phyloP scores from a whole-genome alignment of 2,888 invertebrate genomes.

The Anoncus sp. region DNA sequence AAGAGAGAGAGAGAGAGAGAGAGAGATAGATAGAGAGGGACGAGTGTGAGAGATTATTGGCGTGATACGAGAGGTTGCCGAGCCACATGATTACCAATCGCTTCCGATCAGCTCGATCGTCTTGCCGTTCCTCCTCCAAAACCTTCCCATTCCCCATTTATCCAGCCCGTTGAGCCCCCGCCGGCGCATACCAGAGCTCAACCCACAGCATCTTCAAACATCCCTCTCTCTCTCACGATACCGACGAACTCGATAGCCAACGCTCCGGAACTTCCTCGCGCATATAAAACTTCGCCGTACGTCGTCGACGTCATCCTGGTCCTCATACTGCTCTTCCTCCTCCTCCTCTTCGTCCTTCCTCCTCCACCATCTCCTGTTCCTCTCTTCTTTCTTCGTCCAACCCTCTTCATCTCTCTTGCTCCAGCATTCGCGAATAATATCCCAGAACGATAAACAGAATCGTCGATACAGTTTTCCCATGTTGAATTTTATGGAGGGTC shows the following conservation, averaged over 20 bases:
- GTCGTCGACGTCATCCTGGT: no score
- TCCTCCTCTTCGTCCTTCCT: no score
- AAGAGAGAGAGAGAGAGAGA: slow-evolving; percentile 22
- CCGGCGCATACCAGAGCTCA: not conserved
- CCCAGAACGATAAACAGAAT: slow-evolving; percentile 51
- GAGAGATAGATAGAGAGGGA: slow-evolving; percentile 24
- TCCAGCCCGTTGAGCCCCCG: slow-evolving; percentile 34
- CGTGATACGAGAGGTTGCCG: slow-evolving; percentile 69
- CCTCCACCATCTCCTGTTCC: slow-evolving; percentile 21
- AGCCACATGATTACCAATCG: slow-evolving; percentile 73
- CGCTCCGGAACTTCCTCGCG: slow-evolving; percentile 57
- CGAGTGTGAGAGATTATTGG: slow-evolving; percentile 68
- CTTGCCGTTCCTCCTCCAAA: slow-evolving; percentile 58
- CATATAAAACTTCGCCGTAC: slow-evolving; percentile 59
- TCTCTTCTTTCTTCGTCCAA: slow-evolving; percentile 12
- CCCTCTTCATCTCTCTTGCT: slow-evolving; percentile 8
- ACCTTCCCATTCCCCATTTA: slow-evolving; percentile 20
- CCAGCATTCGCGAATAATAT: slow-evolving; percentile 36
- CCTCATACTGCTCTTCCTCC: no score
- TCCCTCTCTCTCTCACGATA: slow-evolving; percentile 12
- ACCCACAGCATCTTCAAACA: slow-evolving; percentile 27
- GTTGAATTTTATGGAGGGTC: not conserved
- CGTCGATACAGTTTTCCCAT: slow-evolving; percentile 17
- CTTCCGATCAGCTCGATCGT: slow-evolving; percentile 70
- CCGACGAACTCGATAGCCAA: slow-evolving; percentile 50